A percentile compares a stretch with the other conserved stretches of the same genome.
phyloP scores from a whole-genome alignment of 2,797 vertebrate species.

The Characodon lateralis region DNA sequence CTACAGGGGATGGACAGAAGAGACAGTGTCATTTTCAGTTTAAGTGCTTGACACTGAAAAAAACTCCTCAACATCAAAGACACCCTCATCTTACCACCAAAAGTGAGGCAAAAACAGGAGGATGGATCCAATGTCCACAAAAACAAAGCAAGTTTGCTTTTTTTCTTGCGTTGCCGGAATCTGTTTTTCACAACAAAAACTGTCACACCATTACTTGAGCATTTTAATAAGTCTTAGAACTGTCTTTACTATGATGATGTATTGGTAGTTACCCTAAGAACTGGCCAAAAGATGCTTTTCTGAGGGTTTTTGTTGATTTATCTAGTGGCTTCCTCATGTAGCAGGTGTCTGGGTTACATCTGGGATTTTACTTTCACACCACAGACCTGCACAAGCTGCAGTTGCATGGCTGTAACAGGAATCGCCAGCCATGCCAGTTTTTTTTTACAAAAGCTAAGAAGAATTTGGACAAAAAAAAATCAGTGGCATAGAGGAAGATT shows the following conservation, averaged over 20 bases:
- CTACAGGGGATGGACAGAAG: neutral
- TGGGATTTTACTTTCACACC: slow-evolving; percentile 43
- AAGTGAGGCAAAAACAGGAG: neutral
- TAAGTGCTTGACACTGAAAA: neutral
- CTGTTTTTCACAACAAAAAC: neutral
- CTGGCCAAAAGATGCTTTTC: neutral
- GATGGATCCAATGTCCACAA: neutral
- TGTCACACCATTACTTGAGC: neutral
- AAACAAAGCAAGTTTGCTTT: neutral
- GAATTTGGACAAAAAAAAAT: neutral
- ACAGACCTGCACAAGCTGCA: slow-evolving; percentile 30
- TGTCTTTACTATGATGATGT: neutral
- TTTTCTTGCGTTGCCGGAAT: neutral
- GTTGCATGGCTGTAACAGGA: slow-evolving; percentile 25
- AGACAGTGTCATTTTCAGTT: neutral
- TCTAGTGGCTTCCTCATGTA: slow-evolving; percentile 28
- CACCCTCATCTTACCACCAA: too few species aligned
- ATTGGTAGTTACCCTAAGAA: neutral
- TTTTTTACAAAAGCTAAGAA: neutral
- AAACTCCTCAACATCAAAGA: neutral
- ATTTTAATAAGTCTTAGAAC: neutral
- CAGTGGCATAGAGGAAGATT: too few species aligned
- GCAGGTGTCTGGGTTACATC: slow-evolving; percentile 68
- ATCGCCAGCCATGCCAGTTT: neutral
- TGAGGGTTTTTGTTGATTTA: slow-evolving; percentile 3